These are phyloP conservation scores for Phrixothrix hirtus DNA, from an alignment of 2,888 invertebrate genomes.

Conservation along the genomic window DNA sequence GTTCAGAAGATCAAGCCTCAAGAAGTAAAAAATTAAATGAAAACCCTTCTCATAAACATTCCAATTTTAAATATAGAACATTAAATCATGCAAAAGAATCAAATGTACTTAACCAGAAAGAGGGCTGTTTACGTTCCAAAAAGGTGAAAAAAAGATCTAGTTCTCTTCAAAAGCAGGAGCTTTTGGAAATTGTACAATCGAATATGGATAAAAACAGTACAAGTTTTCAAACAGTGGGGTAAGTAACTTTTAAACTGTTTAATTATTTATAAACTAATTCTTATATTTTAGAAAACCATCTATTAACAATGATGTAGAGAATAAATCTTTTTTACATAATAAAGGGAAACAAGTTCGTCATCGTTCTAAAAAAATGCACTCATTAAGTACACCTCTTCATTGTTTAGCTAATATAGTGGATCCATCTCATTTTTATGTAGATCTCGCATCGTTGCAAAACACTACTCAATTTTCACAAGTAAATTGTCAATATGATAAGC, in stretches of 20 bases:
- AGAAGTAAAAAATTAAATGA: constrained; percentile 30
- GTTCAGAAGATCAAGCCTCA: constrained; percentile 34
- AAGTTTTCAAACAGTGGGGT: constrained; percentile 83
- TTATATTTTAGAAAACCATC: constrained; percentile 38
- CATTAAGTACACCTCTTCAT: constrained; percentile 34
- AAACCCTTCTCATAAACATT: constrained; percentile 33
- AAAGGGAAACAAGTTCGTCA: constrained; percentile 33
- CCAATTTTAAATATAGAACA: constrained; percentile 30
- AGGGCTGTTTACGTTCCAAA: constrained; percentile 38
- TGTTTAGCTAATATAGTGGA: constrained; percentile 42
- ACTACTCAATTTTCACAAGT: constrained; percentile 40
- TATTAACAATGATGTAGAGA: constrained; percentile 32
- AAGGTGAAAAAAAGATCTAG: constrained; percentile 67
- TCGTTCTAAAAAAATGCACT: constrained; percentile 33
- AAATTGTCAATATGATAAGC: constrained; percentile 45
- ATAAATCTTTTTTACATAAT: constrained; percentile 22
- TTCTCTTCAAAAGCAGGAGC: constrained; percentile 77
- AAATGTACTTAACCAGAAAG: constrained; percentile 27
- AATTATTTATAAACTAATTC: background rate
- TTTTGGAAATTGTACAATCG: constrained; percentile 84
- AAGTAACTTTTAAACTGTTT: constrained; percentile 40
- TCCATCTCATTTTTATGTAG: constrained; percentile 45
- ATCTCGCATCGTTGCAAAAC: constrained; percentile 42
- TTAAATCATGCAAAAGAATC: constrained; percentile 34
- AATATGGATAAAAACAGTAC: constrained; percentile 90